Conservation (phyloP, 2,113 vertebrate species). For the Mugil cephalus region DNA sequence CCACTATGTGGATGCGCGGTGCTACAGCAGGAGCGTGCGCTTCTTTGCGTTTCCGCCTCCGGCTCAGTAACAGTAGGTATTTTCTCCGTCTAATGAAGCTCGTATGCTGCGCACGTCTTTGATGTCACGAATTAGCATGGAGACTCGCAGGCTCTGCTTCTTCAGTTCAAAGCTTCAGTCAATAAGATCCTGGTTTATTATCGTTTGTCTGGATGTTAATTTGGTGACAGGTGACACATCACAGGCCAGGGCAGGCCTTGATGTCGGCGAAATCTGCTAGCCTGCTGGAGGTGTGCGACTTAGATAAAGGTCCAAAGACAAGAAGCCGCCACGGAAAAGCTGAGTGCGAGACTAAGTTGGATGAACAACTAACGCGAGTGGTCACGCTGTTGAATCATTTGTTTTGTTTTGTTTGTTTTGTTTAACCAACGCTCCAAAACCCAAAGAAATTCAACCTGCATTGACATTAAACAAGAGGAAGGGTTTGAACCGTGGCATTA, state of each 20-base stretch:
- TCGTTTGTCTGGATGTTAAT: constrained; percentile 43
- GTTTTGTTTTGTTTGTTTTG: too few relatives aligned
- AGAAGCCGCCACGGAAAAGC: background rate
- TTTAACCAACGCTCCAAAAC: too few relatives aligned
- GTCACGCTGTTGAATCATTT: too few relatives aligned
- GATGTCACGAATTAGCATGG: constrained; percentile 64
- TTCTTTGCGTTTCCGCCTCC: constrained; percentile 14
- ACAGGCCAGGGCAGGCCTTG: constrained; percentile 52
- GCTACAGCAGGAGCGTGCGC: constrained; percentile 8
- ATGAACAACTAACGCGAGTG: too few relatives aligned
- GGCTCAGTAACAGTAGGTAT: constrained; percentile 9
- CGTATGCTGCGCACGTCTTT: constrained; percentile 64
- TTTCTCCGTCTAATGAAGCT: constrained; percentile 71
- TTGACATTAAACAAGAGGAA: background rate
- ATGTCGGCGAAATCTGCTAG: constrained; percentile 30
- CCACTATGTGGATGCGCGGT: constrained; percentile 14
- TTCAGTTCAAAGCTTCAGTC: constrained; percentile 66
- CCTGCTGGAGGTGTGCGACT: constrained; percentile 31
- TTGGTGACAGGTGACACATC: constrained; percentile 73
- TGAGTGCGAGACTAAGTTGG: too few relatives aligned
- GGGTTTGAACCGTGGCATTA: background rate
- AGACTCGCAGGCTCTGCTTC: constrained; percentile 56
- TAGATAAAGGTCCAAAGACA: background rate
- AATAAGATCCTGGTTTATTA: constrained; percentile 55
- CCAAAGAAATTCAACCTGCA: too few relatives aligned